phyloP scores from a whole-genome alignment of 2,888 invertebrate species.

The Holacanthella duospinosa region DNA sequence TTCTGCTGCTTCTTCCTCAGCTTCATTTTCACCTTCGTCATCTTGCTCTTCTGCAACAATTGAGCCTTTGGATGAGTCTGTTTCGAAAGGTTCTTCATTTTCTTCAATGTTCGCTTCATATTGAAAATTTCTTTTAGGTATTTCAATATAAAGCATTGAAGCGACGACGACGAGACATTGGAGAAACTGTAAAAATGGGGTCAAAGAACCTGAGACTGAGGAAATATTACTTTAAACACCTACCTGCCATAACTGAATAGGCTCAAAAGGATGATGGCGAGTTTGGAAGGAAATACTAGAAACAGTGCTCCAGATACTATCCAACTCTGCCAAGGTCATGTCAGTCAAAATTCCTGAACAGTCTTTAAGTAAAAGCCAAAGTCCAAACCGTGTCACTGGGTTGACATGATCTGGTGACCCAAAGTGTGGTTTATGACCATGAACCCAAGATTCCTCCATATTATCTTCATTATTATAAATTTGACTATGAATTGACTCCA shows the following conservation, averaged over 20 bases:
- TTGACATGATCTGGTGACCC: slow-evolving; percentile 20
- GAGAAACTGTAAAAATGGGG: slow-evolving; percentile 20
- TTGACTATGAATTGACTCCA: background rate
- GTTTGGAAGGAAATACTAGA: slow-evolving; percentile 31
- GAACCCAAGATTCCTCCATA: background rate
- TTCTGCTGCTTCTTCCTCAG: background rate
- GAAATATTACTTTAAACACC: background rate
- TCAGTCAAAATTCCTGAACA: slow-evolving; percentile 18
- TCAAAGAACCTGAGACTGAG: background rate
- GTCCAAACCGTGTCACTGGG: slow-evolving; percentile 28
- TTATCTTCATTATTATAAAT: background rate
- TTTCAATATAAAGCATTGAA: slow-evolving; percentile 22
- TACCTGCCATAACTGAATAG: slow-evolving; percentile 34
- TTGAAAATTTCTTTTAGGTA: slow-evolving; percentile 17
- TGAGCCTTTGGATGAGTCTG: background rate
- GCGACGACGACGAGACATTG: slow-evolving; percentile 27
- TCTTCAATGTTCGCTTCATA: background rate
- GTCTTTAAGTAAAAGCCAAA: slow-evolving; percentile 31
- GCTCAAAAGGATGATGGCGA: slow-evolving; percentile 32
- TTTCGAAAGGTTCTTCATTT: background rate
- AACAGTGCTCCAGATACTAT: slow-evolving; percentile 27
- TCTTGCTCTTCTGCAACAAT: background rate
- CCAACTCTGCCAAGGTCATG: slow-evolving; percentile 27
- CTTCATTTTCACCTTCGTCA: slow-evolving; percentile 4
- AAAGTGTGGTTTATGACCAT: background rate